These are phyloP conservation scores for Ameiurus melas DNA, from an alignment of 2,113 vertebrate genomes.

Conservation along the genomic window DNA sequence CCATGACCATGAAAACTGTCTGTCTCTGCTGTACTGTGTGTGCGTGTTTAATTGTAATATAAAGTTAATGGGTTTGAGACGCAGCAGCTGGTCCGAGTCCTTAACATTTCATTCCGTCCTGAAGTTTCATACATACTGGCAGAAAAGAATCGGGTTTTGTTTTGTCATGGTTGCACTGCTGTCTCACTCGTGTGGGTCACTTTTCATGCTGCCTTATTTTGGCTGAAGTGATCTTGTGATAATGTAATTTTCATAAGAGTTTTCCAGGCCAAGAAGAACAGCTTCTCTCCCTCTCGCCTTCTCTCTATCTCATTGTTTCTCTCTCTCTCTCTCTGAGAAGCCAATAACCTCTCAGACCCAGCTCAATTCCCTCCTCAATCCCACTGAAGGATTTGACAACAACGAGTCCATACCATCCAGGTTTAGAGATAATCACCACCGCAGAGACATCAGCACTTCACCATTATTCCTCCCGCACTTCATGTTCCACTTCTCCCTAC, in stretches of 20 bases:
- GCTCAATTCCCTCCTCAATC: constrained; percentile 9
- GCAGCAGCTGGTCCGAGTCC: background rate
- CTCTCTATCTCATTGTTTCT: background rate
- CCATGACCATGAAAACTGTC: too few species aligned
- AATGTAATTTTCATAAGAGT: background rate
- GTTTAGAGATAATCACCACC: constrained; percentile 31
- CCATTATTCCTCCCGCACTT: constrained; percentile 28
- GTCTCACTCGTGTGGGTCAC: background rate
- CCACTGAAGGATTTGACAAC: constrained; percentile 18
- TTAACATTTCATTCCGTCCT: background rate
- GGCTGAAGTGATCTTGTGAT: constrained; percentile 4
- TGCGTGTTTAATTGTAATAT: too few species aligned
- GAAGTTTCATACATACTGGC: background rate
- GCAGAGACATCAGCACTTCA: constrained; percentile 22
- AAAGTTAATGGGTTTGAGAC: background rate
- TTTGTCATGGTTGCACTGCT: background rate
- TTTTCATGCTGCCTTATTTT: background rate
- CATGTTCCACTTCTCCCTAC: background rate
- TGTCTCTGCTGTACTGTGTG: background rate
- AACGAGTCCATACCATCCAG: constrained; percentile 4
- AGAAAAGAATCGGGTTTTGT: background rate
- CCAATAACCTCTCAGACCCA: constrained; percentile 23
- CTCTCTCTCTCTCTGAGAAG: background rate
- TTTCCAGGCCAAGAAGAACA: background rate
- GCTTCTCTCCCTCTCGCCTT: background rate